Conservation (phyloP, 1,140 invertebrate genomes). For the Rhopalosiphum maidis region DNA sequence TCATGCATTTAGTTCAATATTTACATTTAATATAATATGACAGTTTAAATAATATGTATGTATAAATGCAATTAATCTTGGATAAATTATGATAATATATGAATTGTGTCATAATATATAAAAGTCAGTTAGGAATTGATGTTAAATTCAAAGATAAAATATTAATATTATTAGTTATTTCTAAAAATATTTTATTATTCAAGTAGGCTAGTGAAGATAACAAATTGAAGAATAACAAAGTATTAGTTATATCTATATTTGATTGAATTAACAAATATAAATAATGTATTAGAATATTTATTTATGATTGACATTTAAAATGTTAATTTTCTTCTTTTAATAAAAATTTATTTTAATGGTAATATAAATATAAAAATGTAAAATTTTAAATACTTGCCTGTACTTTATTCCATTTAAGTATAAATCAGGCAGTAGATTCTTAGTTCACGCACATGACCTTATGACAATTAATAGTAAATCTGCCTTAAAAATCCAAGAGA, state of each 20-base stretch:
- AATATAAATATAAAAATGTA: not conserved
- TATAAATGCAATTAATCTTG: not conserved
- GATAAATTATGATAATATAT: not conserved
- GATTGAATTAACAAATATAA: not conserved
- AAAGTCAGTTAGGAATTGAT: not conserved
- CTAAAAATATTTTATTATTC: not conserved
- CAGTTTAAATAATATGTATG: not conserved
- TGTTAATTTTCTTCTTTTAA: not conserved
- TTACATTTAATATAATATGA: not conserved
- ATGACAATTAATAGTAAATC: not conserved
- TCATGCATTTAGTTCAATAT: not conserved
- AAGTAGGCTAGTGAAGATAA: not conserved
- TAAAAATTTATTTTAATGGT: not conserved
- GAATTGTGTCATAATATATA: not conserved
- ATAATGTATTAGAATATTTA: not conserved
- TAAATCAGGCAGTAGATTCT: not conserved
- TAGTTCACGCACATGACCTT: not conserved
- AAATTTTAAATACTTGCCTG: not conserved
- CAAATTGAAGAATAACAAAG: not conserved
- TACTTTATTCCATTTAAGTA: not conserved
- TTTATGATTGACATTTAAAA: not conserved
- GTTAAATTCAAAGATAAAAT: not conserved
- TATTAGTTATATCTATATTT: not conserved
- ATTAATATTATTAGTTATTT: not conserved
- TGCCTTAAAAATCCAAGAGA: not conserved